Evolutionary conservation across 2,888 invertebrate genomes (phyloP).

Genomic region (Eulithis prunata): DNA sequence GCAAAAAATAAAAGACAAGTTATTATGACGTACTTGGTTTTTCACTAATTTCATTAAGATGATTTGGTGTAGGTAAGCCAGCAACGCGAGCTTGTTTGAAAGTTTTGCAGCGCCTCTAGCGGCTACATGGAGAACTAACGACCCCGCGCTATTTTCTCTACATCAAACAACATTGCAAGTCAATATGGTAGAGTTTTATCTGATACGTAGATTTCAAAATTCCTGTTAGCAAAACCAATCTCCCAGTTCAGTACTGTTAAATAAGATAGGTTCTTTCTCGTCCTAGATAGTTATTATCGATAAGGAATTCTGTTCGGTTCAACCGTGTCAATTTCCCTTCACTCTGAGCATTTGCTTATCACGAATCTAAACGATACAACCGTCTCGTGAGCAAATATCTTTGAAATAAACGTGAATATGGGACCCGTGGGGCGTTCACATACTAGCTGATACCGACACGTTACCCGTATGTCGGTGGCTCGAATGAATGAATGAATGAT

Average conservation of each 20-base stretch:
- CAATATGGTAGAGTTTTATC: background rate
- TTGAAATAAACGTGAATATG: conserved; percentile 19
- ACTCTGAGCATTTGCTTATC: conserved; percentile 38
- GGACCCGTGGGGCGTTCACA: background rate
- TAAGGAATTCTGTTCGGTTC: conserved; percentile 38
- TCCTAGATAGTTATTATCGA: conserved; percentile 44
- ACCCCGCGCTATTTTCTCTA: background rate
- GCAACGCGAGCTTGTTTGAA: too few species aligned
- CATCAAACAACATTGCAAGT: background rate
- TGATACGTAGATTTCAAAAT: conserved; percentile 23
- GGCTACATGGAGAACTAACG: background rate
- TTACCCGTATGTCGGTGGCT: too few species aligned
- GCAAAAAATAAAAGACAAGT: background rate
- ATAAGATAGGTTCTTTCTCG: conserved; percentile 34
- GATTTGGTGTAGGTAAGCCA: too few species aligned
- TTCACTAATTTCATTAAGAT: too few species aligned
- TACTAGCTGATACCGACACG: too few species aligned
- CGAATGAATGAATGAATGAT: too few species aligned
- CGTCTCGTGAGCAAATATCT: conserved; percentile 32
- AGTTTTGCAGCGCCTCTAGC: too few species aligned
- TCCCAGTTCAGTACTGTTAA: conserved; percentile 21
- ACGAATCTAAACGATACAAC: conserved; percentile 43
- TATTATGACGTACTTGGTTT: too few species aligned
- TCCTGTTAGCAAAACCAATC: conserved; percentile 4
- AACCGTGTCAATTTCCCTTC: conserved; percentile 40